Evolutionary conservation across 1,140 invertebrate genomes (phyloP), one percentile per base, ranked within the genome.

Genomic region (Temnothorax curvispinosus): DNA sequence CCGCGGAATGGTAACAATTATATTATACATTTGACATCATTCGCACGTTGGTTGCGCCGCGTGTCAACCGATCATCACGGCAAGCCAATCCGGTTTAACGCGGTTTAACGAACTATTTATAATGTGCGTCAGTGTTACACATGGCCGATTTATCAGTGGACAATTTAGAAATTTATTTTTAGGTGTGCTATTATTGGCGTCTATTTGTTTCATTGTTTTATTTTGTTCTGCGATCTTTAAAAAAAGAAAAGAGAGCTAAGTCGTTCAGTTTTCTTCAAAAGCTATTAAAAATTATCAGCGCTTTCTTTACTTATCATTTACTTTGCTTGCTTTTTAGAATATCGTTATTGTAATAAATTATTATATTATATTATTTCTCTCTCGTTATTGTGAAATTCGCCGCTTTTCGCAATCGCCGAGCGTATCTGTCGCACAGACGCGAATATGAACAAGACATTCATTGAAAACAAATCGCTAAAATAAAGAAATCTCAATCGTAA

Each of bases 11-110:
- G 27, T 21, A 32, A 74, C 80, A 84, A 75, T 84, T 75, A 5
- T 84, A 75, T 75, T 75, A 84, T 82, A 74, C 41, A 60, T 82
- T 82, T 82, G 67, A 82, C 38, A 82, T 82, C 18, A 58, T 64
- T 84, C n/a, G 52, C 11, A 74, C 8, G 32, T 74, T 32, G 54
- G 44, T 60, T 75, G 44, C 13, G 13, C 18, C 54, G n/a, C 47
- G 18, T 82, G 3, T 74, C 27, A 82, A 60, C n/a, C 18, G 80
- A 82, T 60, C 41, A 71, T 71, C 35, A 9, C n/a, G 21, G 21
- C 27, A 78, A 58, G 27, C 7, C 50, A 21, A 54, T 80, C 3
- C 44, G 27, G 32, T 52, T 65, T 78, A 78, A 78, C 44, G 18
- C 54, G n/a, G 41, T 75, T 84, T 62, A 84, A 50, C 32, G 69